Conservation (phyloP, 2,888 invertebrate genomes). For the Acrocyrtus sp. region DNA sequence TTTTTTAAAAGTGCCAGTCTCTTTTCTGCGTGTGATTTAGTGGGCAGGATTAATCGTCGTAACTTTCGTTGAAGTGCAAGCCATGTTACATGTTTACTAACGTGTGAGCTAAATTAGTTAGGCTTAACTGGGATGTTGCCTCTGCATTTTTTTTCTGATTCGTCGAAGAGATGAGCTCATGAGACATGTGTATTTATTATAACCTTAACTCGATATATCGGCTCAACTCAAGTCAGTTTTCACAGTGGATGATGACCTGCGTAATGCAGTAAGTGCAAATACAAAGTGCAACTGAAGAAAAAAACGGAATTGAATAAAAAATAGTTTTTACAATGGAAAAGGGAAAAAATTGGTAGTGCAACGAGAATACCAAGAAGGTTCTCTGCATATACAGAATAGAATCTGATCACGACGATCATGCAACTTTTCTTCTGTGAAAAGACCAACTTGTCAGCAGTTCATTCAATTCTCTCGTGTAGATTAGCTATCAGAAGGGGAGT, state of each 20-base stretch:
- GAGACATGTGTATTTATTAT: conserved; percentile 3
- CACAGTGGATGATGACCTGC: no score
- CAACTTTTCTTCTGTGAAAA: conserved; percentile 1
- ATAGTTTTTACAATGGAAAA: neutral
- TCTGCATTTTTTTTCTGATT: neutral
- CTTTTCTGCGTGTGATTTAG: conserved; percentile 24
- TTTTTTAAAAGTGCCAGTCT: neutral
- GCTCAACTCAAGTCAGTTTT: no score
- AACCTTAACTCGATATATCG: no score
- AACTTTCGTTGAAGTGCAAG: no score
- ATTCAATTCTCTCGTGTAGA: conserved; percentile 3
- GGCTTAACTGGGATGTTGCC: conserved; percentile 10
- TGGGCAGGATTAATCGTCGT: conserved; percentile 3
- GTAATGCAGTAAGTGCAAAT: conserved; percentile 34
- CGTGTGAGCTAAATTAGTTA: conserved; percentile 13
- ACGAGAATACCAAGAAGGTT: neutral
- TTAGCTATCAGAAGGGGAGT: conserved; percentile 4
- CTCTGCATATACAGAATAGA: neutral
- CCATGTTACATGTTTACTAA: no score
- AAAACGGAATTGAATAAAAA: neutral
- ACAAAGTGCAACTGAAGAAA: neutral
- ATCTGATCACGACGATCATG: neutral
- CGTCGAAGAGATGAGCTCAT: conserved; percentile 5
- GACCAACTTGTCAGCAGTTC: conserved; percentile 33
- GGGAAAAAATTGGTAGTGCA: neutral